Base-by-base conservation (phyloP, 2,888 invertebrate species). In the Hofmannophila pseudospretella region DNA sequence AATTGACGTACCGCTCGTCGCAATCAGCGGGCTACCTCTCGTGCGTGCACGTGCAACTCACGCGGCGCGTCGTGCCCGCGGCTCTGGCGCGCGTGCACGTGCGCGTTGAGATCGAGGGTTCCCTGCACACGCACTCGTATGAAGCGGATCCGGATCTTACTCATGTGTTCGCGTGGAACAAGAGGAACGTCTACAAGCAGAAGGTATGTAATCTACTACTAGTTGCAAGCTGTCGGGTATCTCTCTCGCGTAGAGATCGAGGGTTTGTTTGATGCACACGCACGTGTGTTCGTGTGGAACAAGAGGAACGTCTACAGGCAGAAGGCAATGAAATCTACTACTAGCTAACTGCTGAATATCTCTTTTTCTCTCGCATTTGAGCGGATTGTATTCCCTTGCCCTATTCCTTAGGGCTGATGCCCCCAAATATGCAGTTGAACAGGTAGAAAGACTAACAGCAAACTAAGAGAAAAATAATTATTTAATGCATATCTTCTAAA, bases 161-260 rank as follows among this genome's bases (percentile, higher is more conserved):
- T 34, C 97, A 98, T 76, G 96, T 96, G 5, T 99, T 98, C 71
- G 96, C 97, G 1, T 99, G 99, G 99, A 97, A 98, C 76, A 96
- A 98, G 73, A 89, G 96, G 45, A 99, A 99, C 75, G 97, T 98
- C 27, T 99, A 99, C 82, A 95, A 96, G 65, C 98, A 98, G 82
- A 97, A 97, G 88, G 96, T 80, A 49, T 36, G 26, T 16, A 9
- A 25, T 36, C 16, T 8, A 26, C 25, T 32, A 32, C 70, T 98
- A 97, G 52, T 96, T 96, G 34, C 95, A 98, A 79, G 94, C 97
- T 0, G 93, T 96, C 2, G 98, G 98, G 28, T 98, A 98, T 77
- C 88, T 96, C 50, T 97, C 98, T 34, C 91, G 95, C 51, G 95
- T 96, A 0, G 95, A 95, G 65, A 96, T 97, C 41, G 97, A 98